Conservation (phyloP, 2,888 invertebrate genomes). For the Nephrotoma flavescens region DNA sequence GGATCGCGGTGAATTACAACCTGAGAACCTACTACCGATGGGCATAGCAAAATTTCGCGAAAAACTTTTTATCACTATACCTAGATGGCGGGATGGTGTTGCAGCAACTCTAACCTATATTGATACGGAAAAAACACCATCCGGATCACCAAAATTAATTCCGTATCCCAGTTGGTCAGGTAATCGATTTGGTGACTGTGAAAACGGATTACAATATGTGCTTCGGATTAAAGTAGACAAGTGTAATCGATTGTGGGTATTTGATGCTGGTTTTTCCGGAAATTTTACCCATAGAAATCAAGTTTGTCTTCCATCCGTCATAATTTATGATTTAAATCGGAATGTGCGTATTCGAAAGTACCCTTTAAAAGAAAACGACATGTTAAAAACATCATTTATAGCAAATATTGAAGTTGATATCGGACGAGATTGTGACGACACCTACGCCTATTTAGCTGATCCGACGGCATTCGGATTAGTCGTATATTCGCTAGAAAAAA, state of each 20-base stretch:
- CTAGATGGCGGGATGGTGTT: constrained; percentile 69
- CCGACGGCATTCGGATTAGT: constrained; percentile 70
- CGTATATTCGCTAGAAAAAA: constrained; percentile 59
- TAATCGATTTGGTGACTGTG: constrained; percentile 62
- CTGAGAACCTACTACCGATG: constrained; percentile 65
- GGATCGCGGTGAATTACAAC: constrained; percentile 47
- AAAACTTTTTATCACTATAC: constrained; percentile 69
- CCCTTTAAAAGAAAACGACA: constrained; percentile 53
- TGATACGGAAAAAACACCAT: constrained; percentile 45
- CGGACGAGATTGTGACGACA: constrained; percentile 57
- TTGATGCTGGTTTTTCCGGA: constrained; percentile 59
- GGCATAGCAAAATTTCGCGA: constrained; percentile 69
- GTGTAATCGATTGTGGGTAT: constrained; percentile 37
- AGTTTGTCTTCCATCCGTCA: constrained; percentile 63
- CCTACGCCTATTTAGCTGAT: constrained; percentile 66
- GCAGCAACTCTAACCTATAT: constrained; percentile 72
- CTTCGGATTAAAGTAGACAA: constrained; percentile 65
- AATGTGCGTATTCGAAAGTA: constrained; percentile 54
- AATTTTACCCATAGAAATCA: constrained; percentile 62
- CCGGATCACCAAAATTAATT: constrained; percentile 55
- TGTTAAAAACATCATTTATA: constrained; percentile 62
- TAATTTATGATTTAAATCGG: constrained; percentile 60
- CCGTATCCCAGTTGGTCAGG: constrained; percentile 65
- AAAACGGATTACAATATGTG: constrained; percentile 57
- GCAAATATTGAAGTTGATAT: constrained; percentile 70